Base-by-base conservation (phyloP, 2,113 vertebrate genomes). In the Talpa occidentalis region DNA sequence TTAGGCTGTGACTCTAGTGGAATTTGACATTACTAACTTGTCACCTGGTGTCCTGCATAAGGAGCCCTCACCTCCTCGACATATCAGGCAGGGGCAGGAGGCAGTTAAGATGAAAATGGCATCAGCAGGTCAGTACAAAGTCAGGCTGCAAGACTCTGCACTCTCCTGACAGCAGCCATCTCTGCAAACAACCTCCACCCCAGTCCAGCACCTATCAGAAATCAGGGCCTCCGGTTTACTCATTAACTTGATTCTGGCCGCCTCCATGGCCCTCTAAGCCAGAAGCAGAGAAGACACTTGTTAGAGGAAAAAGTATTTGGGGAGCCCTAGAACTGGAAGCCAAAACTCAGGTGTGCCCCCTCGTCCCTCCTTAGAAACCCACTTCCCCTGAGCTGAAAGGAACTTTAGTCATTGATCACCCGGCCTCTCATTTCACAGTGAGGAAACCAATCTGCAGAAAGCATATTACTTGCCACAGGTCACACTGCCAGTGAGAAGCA, bases 161-260 rank as follows among this genome's bases (percentile, higher is more conserved):
- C 21, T 22, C 54, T 52, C 54, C 52, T 17, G 54, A 56, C 19
- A 22, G 52, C 52, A 19, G 59, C 84, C 74, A n/a, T 73, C 93
- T 94, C 92, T 62, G 35, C 52, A 78, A 89, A 93, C 70, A 91
- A 26, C 54, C 64, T 83, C 88, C 21, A 0, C n/a, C 67, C 90
- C 66, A 73, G 35, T 5, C 59, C 0, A 0, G 54, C 79, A 73
- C 62, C 87, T 24, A 44, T 30, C 59, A 90, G 72, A 49, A 90
- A 72, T 24, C 89, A 90, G 76, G 17, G 47, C 72, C 22, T 66
- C 6, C 2, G 1, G 90, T 90, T 91, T 88, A 94, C 42, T 93
- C 52, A 86, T 93, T 94, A 94, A 96, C 96, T 74, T 35, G n/a
- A 21, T 9, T 35, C 81, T 40, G 40, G 59, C 28, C 32, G 90